Evolutionary conservation across 1,140 invertebrate genomes (phyloP).

Genomic region (Zaprionus tsacasi): DNA sequence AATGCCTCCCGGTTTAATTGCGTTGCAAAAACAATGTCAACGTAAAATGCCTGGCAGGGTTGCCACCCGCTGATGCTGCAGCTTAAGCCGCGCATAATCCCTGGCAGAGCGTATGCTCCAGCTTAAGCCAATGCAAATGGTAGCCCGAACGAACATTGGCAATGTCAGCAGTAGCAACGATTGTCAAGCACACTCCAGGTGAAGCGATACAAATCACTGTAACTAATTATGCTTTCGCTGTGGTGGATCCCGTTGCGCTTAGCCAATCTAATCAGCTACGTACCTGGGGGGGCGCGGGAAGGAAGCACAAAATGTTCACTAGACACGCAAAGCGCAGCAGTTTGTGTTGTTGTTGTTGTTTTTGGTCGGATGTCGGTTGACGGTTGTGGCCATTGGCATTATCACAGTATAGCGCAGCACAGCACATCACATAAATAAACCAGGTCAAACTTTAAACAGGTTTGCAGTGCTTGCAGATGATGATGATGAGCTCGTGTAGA

Average conservation of each 20-base stretch:
- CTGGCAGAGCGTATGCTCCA: slow-evolving; percentile 10
- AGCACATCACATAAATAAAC: slow-evolving; percentile 41
- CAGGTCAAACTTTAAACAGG: slow-evolving; percentile 45
- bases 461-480: slow-evolving; percentile 26
- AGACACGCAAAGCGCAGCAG: slow-evolving; percentile 43
- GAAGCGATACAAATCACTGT: slow-evolving; percentile 72
- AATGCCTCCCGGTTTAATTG: slow-evolving; percentile 46
- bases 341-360: not conserved
- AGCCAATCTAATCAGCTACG: slow-evolving; percentile 52
- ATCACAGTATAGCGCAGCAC: slow-evolving; percentile 25
- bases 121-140: slow-evolving; percentile 62
- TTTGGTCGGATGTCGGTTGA: not conserved
- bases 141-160: slow-evolving; percentile 31
- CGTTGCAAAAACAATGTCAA: slow-evolving; percentile 38
- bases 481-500: slow-evolving; percentile 27
- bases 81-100: slow-evolving; percentile 7
- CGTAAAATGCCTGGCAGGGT: slow-evolving; percentile 13
- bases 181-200: slow-evolving; percentile 13
- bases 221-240: slow-evolving; percentile 68
- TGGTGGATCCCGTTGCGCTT: slow-evolving; percentile 18
- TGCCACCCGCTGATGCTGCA: not conserved
- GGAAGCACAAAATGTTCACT: slow-evolving; percentile 26
- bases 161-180: slow-evolving; percentile 43
- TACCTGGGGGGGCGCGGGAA: slow-evolving; percentile 2
- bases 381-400: slow-evolving; percentile 32